Conservation (phyloP, 2,888 invertebrate species). For the Lampropteryx suffumata region DNA sequence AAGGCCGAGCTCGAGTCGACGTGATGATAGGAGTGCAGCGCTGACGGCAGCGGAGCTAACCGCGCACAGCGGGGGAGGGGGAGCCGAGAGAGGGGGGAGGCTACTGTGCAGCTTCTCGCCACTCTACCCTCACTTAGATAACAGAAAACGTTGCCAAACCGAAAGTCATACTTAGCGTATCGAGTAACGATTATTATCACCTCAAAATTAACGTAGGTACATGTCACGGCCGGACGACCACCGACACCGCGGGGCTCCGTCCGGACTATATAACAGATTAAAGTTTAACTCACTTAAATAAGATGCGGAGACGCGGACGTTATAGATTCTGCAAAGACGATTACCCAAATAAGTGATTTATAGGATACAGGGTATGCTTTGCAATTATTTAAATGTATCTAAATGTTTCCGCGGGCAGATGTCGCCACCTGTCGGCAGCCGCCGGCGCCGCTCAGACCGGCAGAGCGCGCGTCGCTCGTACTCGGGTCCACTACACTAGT, state of each 20-base stretch:
- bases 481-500: constrained; percentile 79
- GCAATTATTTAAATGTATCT: constrained; percentile 92
- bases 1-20: constrained; percentile 34
- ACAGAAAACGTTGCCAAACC: constrained; percentile 77
- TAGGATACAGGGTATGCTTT: constrained; percentile 98
- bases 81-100: not conserved
- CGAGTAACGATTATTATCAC: constrained; percentile 72
- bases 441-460: constrained; percentile 40
- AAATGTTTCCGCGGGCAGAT: constrained; percentile 81
- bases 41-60: constrained; percentile 26
- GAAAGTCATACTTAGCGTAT: constrained; percentile 76
- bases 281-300: constrained; percentile 61
- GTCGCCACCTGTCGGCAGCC: constrained; percentile 58
- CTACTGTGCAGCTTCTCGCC: not conserved
- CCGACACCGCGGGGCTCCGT: constrained; percentile 25
- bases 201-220: constrained; percentile 72
- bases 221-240: constrained; percentile 50
- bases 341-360: constrained; percentile 88
- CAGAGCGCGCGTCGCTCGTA: constrained; percentile 50
- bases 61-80: constrained; percentile 39
- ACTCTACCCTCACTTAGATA: constrained; percentile 55
- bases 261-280: constrained; percentile 68
- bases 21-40: constrained; percentile 22
- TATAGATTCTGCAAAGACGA: constrained; percentile 76
- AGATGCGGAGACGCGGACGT: constrained; percentile 74